Evolutionary conservation across 2,113 vertebrate genomes (phyloP).

Genomic region (Bettongia penicillata): DNA sequence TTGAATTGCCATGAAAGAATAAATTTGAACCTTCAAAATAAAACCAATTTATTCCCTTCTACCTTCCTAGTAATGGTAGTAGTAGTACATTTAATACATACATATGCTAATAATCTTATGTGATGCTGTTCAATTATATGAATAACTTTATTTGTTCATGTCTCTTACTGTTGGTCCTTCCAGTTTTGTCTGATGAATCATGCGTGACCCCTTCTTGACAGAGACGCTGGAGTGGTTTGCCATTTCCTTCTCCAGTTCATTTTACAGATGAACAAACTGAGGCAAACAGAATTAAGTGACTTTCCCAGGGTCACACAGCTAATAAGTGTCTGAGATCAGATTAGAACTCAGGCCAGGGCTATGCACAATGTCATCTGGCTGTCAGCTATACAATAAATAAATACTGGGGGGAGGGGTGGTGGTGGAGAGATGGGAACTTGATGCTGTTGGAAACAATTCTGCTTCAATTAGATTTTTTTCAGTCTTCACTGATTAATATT

Average conservation of each 20-base stretch:
- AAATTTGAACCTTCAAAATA: background rate
- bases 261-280: conserved; percentile 16
- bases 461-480: background rate
- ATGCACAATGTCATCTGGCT: background rate
- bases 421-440: background rate
- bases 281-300: conserved; percentile 14
- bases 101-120: background rate
- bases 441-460: background rate
- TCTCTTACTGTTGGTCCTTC: no score
- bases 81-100: background rate
- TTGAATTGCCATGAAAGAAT: background rate
- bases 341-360: background rate
- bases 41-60: background rate
- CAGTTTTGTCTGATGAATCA: no score
- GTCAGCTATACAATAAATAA: background rate
- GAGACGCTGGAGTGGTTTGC: no score
- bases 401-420: background rate
- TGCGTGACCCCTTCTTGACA: background rate
- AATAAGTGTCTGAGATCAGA: background rate
- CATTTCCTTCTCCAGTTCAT: background rate
- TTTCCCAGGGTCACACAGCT: background rate
- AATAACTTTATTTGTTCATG: background rate
- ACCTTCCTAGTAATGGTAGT: background rate
- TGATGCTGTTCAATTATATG: background rate
- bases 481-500: background rate